Base-by-base conservation (phyloP, 2,113 vertebrate species). In the Bubo blakistoni region DNA sequence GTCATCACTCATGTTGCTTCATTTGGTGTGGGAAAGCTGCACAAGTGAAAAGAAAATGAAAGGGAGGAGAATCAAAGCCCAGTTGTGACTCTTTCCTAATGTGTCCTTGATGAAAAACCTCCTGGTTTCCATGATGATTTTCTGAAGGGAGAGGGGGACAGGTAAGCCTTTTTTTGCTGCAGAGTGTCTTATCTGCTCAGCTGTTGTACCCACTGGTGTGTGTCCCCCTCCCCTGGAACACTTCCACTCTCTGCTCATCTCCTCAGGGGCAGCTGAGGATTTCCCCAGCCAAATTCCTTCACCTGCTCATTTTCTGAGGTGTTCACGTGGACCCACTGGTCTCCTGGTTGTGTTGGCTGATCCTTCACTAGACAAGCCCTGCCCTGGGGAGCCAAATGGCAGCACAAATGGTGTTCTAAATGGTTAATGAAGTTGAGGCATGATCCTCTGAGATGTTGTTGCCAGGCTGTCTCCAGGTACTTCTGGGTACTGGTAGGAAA, bases 1-100 rank as follows among this genome's bases (percentile, higher is more conserved):
- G 77, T 74, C 88, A 76, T 96, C 86, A 88, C 29, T 95, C 88
- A 96, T 72, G 40, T 38, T 88, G n/a, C 85, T 94, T 93, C 90
- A 88, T 84, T 93, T 86, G 61, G 83, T 84, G 77, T 40, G 44
- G 76, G 73, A 96, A 94, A 90, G 66, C 84, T 87, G 61, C 1
- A 15, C 81, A 81, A 95, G 62, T 49, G 72, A 61, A 84, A 83
- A 83, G 65, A 69, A 69, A 95, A 81, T 44, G 72, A 74, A 94
- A 69, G 46, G 66, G 73, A 91, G n/a, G 59, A 92, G 90, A 91
- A 72, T 82, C 84, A 92, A 94, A 96, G 90, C 59, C 40, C 26
- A 6, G 12, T 81, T 89, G 46, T 95, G 59, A 81, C 55, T 88
- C 27, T 83, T 91, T 83, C 36, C 57, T 91, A 71, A 74, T 34